Evolutionary conservation across 2,113 vertebrate species (phyloP).

Genomic region (Salminus brasiliensis): DNA sequence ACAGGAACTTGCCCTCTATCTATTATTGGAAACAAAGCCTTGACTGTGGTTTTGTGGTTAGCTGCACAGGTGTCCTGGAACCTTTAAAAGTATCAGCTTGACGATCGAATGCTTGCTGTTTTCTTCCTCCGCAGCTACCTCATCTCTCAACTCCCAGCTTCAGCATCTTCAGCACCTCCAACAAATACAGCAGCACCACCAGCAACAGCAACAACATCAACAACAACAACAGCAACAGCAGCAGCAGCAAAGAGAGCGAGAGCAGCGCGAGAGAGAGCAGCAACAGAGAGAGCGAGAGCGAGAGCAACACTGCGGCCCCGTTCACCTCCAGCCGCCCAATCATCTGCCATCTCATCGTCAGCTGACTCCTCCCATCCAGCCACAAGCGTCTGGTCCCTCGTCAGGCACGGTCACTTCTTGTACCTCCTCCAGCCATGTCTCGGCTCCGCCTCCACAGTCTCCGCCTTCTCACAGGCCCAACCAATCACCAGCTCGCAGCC

Average conservation of each 20-base stretch:
- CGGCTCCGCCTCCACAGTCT: slow-evolving; percentile 74
- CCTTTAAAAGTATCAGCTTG: background rate
- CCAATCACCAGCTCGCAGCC: slow-evolving; percentile 89
- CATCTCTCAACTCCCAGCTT: slow-evolving; percentile 97
- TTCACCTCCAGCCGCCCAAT: slow-evolving; percentile 58
- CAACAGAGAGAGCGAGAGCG: slow-evolving; percentile 74
- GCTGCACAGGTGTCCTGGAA: background rate
- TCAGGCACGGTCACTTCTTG: slow-evolving; percentile 79
- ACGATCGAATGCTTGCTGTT: background rate
- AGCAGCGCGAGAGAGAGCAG: slow-evolving; percentile 77
- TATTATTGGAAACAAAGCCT: background rate
- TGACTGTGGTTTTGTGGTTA: slow-evolving; percentile 1
- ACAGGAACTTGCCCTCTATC: background rate
- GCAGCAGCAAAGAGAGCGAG: slow-evolving; percentile 66
- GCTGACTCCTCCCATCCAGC: slow-evolving; percentile 81
- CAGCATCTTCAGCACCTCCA: slow-evolving; percentile 98
- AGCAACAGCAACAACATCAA: slow-evolving; percentile 77
- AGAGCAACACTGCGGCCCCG: slow-evolving; percentile 72
- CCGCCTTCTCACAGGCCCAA: slow-evolving; percentile 87
- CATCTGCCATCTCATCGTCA: slow-evolving; percentile 74
- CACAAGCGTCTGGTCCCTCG: slow-evolving; percentile 70
- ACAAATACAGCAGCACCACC: slow-evolving; percentile 90
- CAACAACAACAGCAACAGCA: slow-evolving; percentile 70
- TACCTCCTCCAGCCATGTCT: slow-evolving; percentile 68
- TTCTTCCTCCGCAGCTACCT: slow-evolving; percentile 88